Conservation (phyloP, 2,888 invertebrate species). For the Aphodius sticticus region DNA sequence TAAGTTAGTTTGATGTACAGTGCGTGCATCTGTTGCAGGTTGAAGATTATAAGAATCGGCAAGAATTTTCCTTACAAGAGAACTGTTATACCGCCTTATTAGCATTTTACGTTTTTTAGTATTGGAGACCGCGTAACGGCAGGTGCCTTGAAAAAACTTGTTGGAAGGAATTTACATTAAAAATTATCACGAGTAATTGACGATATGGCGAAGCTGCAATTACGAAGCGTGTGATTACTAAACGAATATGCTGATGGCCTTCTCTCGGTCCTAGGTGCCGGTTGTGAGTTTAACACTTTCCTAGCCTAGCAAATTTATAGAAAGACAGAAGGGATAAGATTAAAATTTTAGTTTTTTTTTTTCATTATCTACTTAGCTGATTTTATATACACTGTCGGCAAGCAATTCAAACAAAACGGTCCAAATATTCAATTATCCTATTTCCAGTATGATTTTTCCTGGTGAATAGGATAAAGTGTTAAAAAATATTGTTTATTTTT, state of each 20-base stretch:
- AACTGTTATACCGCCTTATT: neutral
- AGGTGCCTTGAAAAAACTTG: neutral
- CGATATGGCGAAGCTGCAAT: neutral
- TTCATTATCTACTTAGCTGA: too few relatives aligned
- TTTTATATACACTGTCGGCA: too few relatives aligned
- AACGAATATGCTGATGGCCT: neutral
- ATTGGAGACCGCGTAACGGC: neutral
- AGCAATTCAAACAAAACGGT: too few relatives aligned
- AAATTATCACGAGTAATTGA: neutral
- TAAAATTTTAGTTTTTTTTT: too few relatives aligned
- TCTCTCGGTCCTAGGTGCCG: neutral
- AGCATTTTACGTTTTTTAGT: neutral
- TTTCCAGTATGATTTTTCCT: too few relatives aligned
- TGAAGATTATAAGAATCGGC: neutral
- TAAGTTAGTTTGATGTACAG: neutral
- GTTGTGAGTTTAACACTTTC: neutral
- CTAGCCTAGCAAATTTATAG: neutral
- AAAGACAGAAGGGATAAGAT: too few relatives aligned
- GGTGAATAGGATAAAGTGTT: too few relatives aligned
- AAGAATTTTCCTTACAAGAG: neutral
- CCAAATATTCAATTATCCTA: too few relatives aligned
- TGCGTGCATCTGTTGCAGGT: neutral
- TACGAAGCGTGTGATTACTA: neutral
- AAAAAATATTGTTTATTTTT: too few relatives aligned
- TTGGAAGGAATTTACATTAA: neutral